Evolutionary conservation across 2,113 vertebrate genomes (phyloP).

Genomic region (Illadopsis cleaveri): DNA sequence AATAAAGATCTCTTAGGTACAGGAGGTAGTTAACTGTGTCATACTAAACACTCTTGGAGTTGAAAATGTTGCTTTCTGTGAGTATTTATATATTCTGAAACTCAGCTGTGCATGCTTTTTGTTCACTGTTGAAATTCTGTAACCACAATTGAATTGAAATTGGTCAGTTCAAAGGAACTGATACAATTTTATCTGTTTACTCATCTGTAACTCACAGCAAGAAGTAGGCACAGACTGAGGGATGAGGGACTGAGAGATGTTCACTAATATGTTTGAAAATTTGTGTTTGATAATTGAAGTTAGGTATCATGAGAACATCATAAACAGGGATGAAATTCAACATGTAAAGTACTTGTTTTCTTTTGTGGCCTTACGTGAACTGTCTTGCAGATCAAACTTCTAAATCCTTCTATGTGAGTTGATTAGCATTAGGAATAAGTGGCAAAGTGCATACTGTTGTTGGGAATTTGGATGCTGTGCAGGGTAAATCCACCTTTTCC

Average conservation of each 20-base stretch:
- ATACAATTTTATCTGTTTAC: neutral
- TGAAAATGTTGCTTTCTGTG: neutral
- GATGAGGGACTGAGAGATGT: neutral
- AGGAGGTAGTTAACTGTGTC: neutral
- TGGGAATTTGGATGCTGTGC: neutral
- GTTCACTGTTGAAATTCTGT: neutral
- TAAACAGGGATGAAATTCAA: neutral
- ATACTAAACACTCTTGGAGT: neutral
- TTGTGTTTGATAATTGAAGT: neutral
- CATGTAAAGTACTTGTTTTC: neutral
- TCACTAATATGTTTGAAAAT: neutral
- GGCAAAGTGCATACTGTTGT: neutral
- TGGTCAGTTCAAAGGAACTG: neutral
- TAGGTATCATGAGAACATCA: fast-evolving
- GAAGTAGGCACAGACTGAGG: fast-evolving
- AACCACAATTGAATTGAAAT: neutral
- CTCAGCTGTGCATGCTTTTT: neutral
- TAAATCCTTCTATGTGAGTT: neutral
- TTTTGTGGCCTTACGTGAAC: neutral
- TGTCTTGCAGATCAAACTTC: neutral
- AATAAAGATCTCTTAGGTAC: neutral
- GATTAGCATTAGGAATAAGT: neutral
- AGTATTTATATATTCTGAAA: neutral
- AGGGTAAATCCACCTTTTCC: neutral
- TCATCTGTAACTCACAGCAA: neutral